Conservation (phyloP, 2,797 vertebrate genomes). For the Sebastes itinus region DNA sequence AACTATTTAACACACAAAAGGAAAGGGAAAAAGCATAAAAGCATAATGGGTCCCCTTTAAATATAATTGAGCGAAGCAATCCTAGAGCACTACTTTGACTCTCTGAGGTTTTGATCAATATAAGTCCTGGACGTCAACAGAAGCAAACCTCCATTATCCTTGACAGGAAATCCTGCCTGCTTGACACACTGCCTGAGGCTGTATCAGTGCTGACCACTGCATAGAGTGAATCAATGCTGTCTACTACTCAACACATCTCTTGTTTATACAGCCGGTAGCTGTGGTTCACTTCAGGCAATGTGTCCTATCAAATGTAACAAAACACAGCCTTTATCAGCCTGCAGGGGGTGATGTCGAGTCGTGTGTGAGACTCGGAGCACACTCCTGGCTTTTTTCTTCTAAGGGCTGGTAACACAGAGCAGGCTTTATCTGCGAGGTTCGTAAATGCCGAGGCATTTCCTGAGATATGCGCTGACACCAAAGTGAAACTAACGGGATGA, state of each 20-base stretch:
- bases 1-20: neutral
- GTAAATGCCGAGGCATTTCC: conserved; percentile 46
- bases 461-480: conserved; percentile 32
- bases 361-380: neutral
- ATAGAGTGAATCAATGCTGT: conserved; percentile 39
- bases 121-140: conserved; percentile 21
- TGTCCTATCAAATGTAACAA: neutral
- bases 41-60: neutral
- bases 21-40: neutral
- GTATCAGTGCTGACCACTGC: conserved; percentile 46
- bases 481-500: conserved; percentile 29
- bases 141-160: conserved; percentile 37
- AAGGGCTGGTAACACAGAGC: conserved; percentile 16
- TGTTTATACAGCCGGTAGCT: conserved; percentile 29
- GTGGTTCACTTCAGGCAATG: conserved; percentile 20
- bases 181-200: conserved; percentile 17
- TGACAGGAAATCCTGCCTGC: conserved; percentile 59
- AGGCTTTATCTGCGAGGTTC: conserved; percentile 43
- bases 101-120: conserved; percentile 6
- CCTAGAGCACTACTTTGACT: neutral
- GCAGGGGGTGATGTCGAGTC: conserved; percentile 62
- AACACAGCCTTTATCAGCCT: conserved; percentile 20
- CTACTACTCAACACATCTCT: conserved; percentile 36
- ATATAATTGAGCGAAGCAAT: conserved; percentile 13
- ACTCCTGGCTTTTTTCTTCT: neutral